Percentiles rank a stretch among this genome's conserved stretches.
These are phyloP conservation scores for Leptinotarsa rubiginosa DNA, from an alignment of 2,888 invertebrate species.

Conservation along the genomic window DNA sequence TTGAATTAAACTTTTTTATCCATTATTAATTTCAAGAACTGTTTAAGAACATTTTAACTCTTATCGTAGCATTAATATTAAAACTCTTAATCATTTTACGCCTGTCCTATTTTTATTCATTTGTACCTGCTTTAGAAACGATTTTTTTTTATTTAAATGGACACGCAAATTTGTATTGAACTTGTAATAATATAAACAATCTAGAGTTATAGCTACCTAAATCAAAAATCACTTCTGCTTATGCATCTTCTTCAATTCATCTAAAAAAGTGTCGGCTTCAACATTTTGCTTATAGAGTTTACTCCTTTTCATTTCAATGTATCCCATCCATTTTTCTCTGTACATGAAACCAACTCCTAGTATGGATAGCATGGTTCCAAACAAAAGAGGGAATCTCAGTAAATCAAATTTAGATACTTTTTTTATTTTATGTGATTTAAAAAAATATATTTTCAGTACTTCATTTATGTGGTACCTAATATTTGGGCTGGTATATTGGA, in stretches of 20 bases:
- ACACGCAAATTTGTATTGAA: not conserved
- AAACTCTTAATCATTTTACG: no score
- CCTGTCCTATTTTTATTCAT: no score
- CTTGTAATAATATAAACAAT: not conserved
- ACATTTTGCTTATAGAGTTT: slow-evolving; percentile 24
- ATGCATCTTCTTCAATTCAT: slow-evolving; percentile 24
- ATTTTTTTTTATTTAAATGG: no score
- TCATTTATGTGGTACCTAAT: no score
- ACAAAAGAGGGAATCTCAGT: not conserved
- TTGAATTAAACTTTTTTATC: no score
- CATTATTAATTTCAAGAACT: no score
- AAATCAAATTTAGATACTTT: not conserved
- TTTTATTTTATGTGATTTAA: not conserved
- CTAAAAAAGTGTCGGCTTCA: slow-evolving; percentile 6
- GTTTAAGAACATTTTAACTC: no score
- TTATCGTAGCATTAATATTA: no score
- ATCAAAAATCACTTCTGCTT: not conserved
- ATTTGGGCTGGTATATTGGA: no score
- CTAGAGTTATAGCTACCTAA: not conserved
- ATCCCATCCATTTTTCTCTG: slow-evolving; percentile 29
- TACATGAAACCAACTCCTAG: not conserved
- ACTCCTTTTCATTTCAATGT: slow-evolving; percentile 25
- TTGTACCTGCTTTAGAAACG: no score
- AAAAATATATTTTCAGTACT: no score
- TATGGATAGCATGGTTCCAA: not conserved